Base-by-base conservation (phyloP, 2,113 vertebrate genomes). In the Xyliphius kryptos region DNA sequence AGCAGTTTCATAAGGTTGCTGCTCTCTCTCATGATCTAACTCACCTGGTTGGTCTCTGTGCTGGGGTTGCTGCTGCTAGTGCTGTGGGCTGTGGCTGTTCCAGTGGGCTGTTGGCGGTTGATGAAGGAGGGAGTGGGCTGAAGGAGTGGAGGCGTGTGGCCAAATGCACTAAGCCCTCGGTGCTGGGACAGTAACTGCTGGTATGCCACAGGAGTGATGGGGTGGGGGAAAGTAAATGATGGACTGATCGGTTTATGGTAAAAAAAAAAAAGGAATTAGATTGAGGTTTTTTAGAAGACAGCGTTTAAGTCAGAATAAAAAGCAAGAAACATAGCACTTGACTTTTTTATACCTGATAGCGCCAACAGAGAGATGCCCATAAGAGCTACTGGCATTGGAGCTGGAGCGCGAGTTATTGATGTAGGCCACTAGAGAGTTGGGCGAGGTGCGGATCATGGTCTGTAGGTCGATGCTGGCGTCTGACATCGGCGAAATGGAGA, bases 331-430 rank as follows among this genome's bases (percentile, higher is more conserved):
- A 41, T 36, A 37, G n/a, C n/a, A n/a, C n/a, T n/a, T n/a, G 63
- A 14, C 6, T 53, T 63, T 67, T 19, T n/a, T 68, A 76, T 84
- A 97, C 96, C 96, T 99, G 84, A 98, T 91, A 2, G 91, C 86
- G 1, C 96, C 94, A 0, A 97, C 94, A 0, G 96, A 99, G n/a
- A 99, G 87, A 79, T 99, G 96, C 0, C 96, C 96, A 0, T 98
- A 99, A 62, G 96, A 99, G 71, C 94, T 96, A 68, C 95, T 98
- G 3, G 96, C 93, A 0, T 94, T 92, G 0, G 96, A 99, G 76
- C 95, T 99, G 86, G 94, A 94, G 15, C 95, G 89, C 0, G 95
- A 98, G 76, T 96, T 97, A 85, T 98, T 98, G 85, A 99, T 98
- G 74, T 97, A 99, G 0, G 96, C 95, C 75, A 99, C 95, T 14